Percentiles rank a stretch among this genome's conserved stretches.
Conservation (phyloP, 1,140 invertebrate genomes). For the Gonatopus flavifemur region DNA sequence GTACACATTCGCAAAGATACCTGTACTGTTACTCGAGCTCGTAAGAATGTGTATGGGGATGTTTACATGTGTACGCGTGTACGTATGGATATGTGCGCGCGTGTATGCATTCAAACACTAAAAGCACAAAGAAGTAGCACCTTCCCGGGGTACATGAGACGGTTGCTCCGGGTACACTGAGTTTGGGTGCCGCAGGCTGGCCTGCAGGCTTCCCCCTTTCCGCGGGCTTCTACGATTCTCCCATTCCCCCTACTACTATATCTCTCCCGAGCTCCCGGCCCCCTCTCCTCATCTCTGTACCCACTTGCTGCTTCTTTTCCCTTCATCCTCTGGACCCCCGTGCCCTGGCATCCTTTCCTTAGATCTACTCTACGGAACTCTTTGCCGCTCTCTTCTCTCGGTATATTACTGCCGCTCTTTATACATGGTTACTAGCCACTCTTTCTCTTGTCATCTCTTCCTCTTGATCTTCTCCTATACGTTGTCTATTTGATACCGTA, state of each 20-base stretch:
- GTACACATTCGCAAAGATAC: too few relatives aligned
- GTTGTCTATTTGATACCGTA: too few relatives aligned
- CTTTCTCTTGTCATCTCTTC: conserved; percentile 4
- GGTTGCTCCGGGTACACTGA: conserved; percentile 58
- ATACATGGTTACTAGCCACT: too few relatives aligned
- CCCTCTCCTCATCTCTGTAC: conserved; percentile 13
- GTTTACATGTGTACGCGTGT: neutral
- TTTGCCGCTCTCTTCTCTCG: conserved; percentile 5
- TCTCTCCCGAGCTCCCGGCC: conserved; percentile 12
- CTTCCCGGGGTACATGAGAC: conserved; percentile 47
- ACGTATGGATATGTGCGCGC: conserved; percentile 6
- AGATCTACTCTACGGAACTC: too few relatives aligned
- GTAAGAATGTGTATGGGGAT: neutral
- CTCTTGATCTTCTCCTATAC: too few relatives aligned
- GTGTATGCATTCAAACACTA: conserved; percentile 15
- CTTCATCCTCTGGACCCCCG: conserved; percentile 16
- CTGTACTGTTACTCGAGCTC: too few relatives aligned
- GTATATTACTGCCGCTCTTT: neutral
- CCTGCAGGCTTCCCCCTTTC: conserved; percentile 54
- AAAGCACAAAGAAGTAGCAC: conserved; percentile 29
- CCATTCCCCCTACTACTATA: neutral
- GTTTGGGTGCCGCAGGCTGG: conserved; percentile 55
- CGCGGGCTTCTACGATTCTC: conserved; percentile 6
- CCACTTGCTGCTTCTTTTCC: conserved; percentile 26
- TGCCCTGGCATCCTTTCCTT: conserved; percentile 13